Evolutionary conservation across 2,113 vertebrate genomes (phyloP).

Genomic region (Proteles cristata): DNA sequence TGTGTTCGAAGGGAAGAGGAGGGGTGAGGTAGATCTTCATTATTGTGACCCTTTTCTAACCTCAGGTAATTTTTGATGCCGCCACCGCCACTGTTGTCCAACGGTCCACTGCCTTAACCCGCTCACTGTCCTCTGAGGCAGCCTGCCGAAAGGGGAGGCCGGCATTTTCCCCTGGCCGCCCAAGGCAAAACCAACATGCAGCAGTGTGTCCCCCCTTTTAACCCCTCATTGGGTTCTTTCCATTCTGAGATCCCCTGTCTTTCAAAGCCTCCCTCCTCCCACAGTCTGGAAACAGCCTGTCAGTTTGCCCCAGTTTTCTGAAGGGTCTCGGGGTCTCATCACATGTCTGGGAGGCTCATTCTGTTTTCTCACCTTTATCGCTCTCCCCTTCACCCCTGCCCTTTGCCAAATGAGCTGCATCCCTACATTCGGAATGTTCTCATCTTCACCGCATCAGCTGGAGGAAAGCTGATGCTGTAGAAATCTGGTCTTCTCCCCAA

Average conservation of each 20-base stretch:
- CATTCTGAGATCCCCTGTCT: neutral
- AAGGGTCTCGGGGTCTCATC: neutral
- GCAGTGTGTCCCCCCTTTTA: neutral
- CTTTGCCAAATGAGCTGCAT: neutral
- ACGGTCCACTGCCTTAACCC: neutral
- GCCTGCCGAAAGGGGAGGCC: neutral
- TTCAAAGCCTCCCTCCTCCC: neutral
- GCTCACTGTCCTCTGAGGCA: neutral
- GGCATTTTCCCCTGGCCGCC: neutral
- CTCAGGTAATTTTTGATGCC: neutral
- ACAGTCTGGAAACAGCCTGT: neutral
- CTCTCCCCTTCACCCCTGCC: neutral
- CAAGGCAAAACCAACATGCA: neutral
- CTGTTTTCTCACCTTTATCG: neutral
- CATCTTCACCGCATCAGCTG: neutral
- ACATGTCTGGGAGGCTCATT: neutral
- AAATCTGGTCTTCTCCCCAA: slow-evolving; percentile 10
- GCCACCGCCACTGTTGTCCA: rapidly evolving
- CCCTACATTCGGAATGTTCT: neutral
- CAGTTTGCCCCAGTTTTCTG: neutral
- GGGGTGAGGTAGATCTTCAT: neutral
- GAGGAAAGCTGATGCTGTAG: neutral
- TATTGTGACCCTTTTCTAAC: neutral
- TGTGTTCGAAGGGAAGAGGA: neutral
- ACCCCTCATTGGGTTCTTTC: neutral